Conservation (phyloP, 1,140 invertebrate species). For the Penaeus vannamei region DNA sequence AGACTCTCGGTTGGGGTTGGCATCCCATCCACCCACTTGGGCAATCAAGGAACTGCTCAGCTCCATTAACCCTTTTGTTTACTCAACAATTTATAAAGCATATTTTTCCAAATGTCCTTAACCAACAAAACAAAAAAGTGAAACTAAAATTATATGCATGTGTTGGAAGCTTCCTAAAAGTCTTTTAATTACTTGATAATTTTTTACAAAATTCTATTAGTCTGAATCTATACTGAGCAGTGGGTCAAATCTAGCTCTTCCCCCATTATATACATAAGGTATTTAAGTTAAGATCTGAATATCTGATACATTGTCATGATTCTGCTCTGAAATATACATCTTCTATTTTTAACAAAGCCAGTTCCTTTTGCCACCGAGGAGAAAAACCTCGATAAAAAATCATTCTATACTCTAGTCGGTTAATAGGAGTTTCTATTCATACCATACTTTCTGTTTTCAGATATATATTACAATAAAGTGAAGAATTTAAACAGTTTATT, state of each 20-base stretch:
- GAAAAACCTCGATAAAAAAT: slow-evolving; percentile 39
- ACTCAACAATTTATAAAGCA: no score
- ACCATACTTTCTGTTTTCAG: slow-evolving; percentile 6
- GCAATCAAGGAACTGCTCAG: not conserved
- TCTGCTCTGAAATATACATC: not conserved
- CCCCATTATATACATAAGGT: not conserved
- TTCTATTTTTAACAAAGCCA: slow-evolving; percentile 11
- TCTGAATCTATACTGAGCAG: no score
- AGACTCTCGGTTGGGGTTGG: slow-evolving; percentile 54
- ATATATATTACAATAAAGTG: slow-evolving; percentile 18
- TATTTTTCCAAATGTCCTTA: no score
- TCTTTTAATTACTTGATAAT: no score
- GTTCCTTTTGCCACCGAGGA: slow-evolving; percentile 48
- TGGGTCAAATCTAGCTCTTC: slow-evolving; percentile 1
- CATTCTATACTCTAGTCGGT: not conserved
- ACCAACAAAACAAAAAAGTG: no score
- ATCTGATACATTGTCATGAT: slow-evolving; percentile 1
- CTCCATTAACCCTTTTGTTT: no score
- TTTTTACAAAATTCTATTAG: no score
- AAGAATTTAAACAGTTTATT: not conserved
- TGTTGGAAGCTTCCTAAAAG: no score
- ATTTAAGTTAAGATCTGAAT: not conserved
- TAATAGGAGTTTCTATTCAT: not conserved
- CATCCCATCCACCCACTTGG: slow-evolving; percentile 64
- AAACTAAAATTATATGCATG: no score